Evolutionary conservation across 2,113 vertebrate species (phyloP), one percentile per base, ranked within the genome.

Genomic region (Tretioscincus oriximinensis): DNA sequence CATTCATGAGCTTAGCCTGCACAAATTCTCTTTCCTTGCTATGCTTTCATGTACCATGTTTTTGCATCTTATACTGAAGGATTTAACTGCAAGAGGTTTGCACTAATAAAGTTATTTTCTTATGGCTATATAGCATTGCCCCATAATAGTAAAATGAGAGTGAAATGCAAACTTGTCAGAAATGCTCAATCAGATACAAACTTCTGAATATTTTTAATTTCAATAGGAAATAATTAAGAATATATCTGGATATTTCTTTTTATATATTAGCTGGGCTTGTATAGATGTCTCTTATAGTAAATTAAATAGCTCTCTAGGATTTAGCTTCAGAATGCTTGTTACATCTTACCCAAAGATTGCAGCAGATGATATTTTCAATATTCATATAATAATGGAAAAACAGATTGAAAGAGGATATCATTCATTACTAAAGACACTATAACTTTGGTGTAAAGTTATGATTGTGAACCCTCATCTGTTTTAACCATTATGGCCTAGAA

Each of bases 381-480:
- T 77, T 29, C 14, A 9, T 66, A 26, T 47, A 51, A 66, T 26
- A 16, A 9, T n/a, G 35, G 74, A 76, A 76, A n/a, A 12, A 63
- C 61, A 67, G 31, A 85, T 90, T 75, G 73, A 63, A 28, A 68
- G 24, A 18, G 0, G 4, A 51, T 64, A 71, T 80, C 47, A 49
- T 18, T 4, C 11, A 41, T 45, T 64, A 31, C 63, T 65, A 87
- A 2, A 12, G 64, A 81, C 87, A 75, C n/a, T 89, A 70, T 83
- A 88, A 72, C 73, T 64, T 8, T 86, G 49, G 77, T 90, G 90
- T 26, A 64, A 64, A 64, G 9, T 64, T 10, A 24, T 8, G 61
- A 64, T 64, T 26, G 61, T 5, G 61, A 64, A 64, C 61, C 21
- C 3, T 22, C 11, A 10, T 7, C 61, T 24, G 2, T n/a, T 24